Evolutionary conservation across 2,113 vertebrate species (phyloP).

Genomic region (Melanerpes aurifrons): DNA sequence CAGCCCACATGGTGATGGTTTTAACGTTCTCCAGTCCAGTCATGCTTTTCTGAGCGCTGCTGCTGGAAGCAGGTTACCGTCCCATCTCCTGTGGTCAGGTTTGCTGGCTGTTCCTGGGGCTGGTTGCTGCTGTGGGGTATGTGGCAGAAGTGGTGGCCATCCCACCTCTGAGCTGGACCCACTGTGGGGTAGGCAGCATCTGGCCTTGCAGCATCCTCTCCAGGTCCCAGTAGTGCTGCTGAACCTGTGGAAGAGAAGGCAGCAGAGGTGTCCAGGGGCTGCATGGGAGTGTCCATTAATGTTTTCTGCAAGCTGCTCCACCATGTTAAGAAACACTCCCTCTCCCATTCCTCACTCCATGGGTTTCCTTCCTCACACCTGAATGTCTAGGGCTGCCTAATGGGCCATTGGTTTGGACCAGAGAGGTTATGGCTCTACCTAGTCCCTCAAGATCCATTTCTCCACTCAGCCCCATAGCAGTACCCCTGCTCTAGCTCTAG

Average conservation of each 20-base stretch:
- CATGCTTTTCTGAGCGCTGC: background rate
- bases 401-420: background rate
- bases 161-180: accelerated
- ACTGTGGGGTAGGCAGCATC: background rate
- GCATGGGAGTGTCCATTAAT: background rate
- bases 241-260: background rate
- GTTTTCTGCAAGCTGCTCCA: background rate
- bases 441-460: accelerated
- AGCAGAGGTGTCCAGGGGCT: accelerated
- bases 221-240: background rate
- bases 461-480: accelerated
- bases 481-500: background rate
- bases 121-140: background rate
- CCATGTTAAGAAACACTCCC: background rate
- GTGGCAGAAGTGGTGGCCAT: background rate
- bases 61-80: background rate
- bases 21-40: background rate
- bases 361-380: background rate
- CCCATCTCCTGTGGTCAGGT: accelerated
- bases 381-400: background rate
- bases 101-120: background rate
- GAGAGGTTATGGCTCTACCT: background rate
- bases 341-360: background rate
- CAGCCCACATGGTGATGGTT: background rate
- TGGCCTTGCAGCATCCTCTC: background rate